These are phyloP conservation scores for Galbula dea DNA, from an alignment of 2,113 vertebrate genomes.

Conservation along the genomic window DNA sequence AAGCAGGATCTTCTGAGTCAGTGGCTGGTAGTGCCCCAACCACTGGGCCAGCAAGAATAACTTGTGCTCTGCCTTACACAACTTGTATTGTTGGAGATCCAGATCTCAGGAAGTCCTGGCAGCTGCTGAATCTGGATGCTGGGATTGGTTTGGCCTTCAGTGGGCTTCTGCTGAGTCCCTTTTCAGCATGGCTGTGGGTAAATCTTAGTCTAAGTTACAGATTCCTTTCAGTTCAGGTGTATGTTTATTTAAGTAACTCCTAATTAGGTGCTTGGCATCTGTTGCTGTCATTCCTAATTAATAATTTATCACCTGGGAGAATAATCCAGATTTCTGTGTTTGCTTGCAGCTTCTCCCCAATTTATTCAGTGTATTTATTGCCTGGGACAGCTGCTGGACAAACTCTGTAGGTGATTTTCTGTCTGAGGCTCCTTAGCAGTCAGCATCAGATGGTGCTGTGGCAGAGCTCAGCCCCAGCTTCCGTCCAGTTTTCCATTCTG, in stretches of 20 bases:
- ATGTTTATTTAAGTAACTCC: background rate
- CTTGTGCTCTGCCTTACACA: background rate
- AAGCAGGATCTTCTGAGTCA: constrained; percentile 42
- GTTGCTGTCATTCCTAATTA: background rate
- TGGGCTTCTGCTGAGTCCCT: background rate
- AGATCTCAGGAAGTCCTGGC: background rate
- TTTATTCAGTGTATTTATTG: background rate
- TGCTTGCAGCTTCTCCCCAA: background rate
- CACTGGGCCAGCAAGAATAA: constrained; percentile 36
- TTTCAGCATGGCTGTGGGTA: background rate
- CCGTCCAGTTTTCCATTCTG: background rate
- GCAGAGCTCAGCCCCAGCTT: background rate
- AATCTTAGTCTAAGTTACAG: background rate
- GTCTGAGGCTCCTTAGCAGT: background rate
- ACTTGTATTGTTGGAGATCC: background rate
- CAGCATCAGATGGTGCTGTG: background rate
- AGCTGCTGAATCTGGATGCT: background rate
- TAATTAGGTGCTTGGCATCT: background rate
- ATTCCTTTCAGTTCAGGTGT: background rate
- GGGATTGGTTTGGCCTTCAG: background rate
- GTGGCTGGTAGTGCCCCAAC: constrained; percentile 16
- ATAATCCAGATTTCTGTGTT: background rate
- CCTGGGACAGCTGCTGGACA: background rate
- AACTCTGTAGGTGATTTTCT: background rate
- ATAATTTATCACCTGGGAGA: background rate